phyloP scores from a whole-genome alignment of 2,888 invertebrate genomes.

The Machimus atricapillus region DNA sequence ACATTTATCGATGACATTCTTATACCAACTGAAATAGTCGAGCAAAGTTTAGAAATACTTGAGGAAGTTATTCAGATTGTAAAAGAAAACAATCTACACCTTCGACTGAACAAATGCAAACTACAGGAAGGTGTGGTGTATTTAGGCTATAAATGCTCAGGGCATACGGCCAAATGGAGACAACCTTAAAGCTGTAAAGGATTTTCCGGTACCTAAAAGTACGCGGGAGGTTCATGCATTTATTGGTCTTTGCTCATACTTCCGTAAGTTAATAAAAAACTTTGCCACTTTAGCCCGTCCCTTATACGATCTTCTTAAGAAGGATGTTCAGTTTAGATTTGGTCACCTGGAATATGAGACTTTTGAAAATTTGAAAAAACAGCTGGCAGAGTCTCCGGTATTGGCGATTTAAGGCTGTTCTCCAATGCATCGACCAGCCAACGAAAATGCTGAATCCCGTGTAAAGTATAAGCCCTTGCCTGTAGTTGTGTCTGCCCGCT shows the following conservation, averaged over 20 bases:
- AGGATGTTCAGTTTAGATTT: slow-evolving; percentile 48
- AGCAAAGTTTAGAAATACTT: slow-evolving; percentile 42
- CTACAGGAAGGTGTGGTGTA: background rate
- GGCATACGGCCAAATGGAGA: background rate
- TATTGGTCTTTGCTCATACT: background rate
- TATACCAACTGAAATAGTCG: slow-evolving; percentile 43
- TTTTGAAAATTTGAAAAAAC: slow-evolving; percentile 49
- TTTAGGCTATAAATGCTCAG: background rate
- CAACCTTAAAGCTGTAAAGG: background rate
- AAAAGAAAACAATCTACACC: background rate
- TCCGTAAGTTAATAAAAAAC: background rate
- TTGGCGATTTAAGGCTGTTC: slow-evolving; percentile 26
- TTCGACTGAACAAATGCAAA: background rate
- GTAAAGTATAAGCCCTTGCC: too few relatives aligned
- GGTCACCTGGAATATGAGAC: slow-evolving; percentile 44
- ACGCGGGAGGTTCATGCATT: background rate
- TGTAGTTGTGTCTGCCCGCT: too few relatives aligned
- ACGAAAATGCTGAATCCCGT: too few relatives aligned
- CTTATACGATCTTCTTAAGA: slow-evolving; percentile 33
- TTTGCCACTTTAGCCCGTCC: background rate
- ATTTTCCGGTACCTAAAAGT: background rate
- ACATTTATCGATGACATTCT: slow-evolving; percentile 48
- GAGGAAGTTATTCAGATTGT: background rate
- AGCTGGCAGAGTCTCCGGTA: slow-evolving; percentile 40
- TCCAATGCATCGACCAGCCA: too few relatives aligned